Base-by-base conservation (phyloP, 2,113 vertebrate genomes). In the Thamnophis sirtalis region DNA sequence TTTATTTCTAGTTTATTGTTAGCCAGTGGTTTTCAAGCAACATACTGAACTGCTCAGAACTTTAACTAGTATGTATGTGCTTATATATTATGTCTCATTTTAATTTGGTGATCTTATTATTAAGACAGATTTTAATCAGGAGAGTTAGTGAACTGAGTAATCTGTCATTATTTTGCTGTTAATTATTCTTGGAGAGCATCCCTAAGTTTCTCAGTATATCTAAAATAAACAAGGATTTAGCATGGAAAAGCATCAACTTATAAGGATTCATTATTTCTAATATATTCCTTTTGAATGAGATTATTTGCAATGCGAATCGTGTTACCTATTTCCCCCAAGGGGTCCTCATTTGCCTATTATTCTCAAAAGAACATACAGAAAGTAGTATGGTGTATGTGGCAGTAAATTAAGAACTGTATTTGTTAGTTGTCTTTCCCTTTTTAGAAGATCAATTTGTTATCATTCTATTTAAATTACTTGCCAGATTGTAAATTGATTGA, bases 201-300 rank as follows among this genome's bases (percentile, higher is more conserved):
- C 89, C 94, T 93, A 92, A 94, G 94, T 92, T 90, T 89, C 93
- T 93, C 93, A 93, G 91, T 96, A 95, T 96, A 96, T 96, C 96
- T 95, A 96, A 96, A 92, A 94, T 94, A 96, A 96, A 95, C 95
- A 94, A 96, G 95, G 95, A 95, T 96, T 97, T 96, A 96, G 93
- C 90, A 96, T 97, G 96, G 94, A 93, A 91, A 95, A 91, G 93
- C 92, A 95, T 93, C 91, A 92, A 56, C 94, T 95, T 94, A 94
- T 95, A 96, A 96, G 96, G 96, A 96, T 96, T 97, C 95, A 96
- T 97, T 97, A 96, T 96, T 96, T 96, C 94, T 96, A 95, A 97
- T 96, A 92, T 95, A 96, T 96, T 96, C 96, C 95, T 92, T 96
- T 96, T 94, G 90, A 93, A 96, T 80, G 22, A 93, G 94, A 94